Conservation (phyloP, 1,140 invertebrate species). For the Drosophila lacteicornis region DNA sequence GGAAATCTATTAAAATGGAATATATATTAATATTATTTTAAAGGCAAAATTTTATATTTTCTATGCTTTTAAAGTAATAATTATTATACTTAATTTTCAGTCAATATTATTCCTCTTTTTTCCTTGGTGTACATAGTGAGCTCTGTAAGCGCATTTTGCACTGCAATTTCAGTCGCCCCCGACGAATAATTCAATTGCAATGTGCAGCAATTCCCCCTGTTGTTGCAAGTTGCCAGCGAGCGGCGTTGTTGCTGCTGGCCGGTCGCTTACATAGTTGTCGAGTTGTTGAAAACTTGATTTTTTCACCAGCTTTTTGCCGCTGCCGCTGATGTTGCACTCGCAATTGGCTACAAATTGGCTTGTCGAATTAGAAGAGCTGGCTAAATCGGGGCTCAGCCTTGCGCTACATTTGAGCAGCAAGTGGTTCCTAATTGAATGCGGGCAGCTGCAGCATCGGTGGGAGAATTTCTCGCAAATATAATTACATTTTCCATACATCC, state of each 20-base stretch:
- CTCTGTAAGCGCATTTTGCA: conserved; percentile 67
- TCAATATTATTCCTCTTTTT: background rate
- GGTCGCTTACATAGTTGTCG: conserved; percentile 78
- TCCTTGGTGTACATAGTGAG: conserved; percentile 23
- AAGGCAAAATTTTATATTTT: too few relatives aligned
- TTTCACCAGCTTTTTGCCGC: conserved; percentile 34
- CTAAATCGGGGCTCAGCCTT: conserved; percentile 42
- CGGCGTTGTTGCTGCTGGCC: conserved; percentile 44
- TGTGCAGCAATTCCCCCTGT: conserved; percentile 70
- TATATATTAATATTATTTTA: too few relatives aligned
- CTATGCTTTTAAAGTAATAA: background rate
- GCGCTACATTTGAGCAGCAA: conserved; percentile 63
- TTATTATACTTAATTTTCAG: background rate
- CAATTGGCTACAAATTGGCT: conserved; percentile 80
- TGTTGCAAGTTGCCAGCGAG: conserved; percentile 18
- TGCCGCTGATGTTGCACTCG: conserved; percentile 46
- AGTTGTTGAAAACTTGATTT: conserved; percentile 72
- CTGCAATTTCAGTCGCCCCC: conserved; percentile 59
- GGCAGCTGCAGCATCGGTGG: conserved; percentile 14
- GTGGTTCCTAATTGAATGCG: conserved; percentile 57
- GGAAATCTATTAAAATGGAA: too few relatives aligned
- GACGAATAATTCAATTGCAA: conserved; percentile 81
- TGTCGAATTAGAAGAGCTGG: conserved; percentile 56
- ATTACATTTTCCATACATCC: conserved; percentile 64
- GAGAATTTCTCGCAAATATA: conserved; percentile 39